Conservation (phyloP, 1,140 invertebrate genomes). For the Aradophagus sp. region DNA sequence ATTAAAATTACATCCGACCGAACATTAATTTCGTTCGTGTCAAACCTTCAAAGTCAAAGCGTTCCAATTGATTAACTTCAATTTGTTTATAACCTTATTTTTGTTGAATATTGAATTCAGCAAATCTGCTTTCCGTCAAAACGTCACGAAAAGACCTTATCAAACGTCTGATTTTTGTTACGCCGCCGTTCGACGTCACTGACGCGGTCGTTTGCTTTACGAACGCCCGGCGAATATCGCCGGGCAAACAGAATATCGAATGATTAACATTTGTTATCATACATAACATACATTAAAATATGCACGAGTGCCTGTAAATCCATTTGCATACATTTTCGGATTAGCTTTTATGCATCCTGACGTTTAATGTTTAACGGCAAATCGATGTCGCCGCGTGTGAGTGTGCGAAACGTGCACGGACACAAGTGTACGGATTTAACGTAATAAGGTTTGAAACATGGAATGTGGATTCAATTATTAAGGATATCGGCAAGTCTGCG, state of each 20-base stretch:
- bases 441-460: conserved; percentile 21
- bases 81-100: too few species aligned
- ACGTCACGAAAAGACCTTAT: too few species aligned
- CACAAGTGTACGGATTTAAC: conserved; percentile 11
- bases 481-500: not conserved
- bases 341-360: conserved; percentile 29
- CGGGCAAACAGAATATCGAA: conserved; percentile 33
- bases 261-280: conserved; percentile 31
- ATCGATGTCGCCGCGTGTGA: conserved; percentile 13
- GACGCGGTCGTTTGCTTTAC: too few species aligned
- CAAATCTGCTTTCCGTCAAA: too few species aligned
- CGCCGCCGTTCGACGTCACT: too few species aligned
- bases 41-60: too few species aligned
- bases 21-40: too few species aligned
- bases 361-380: conserved; percentile 15
- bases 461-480: conserved; percentile 12
- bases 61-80: too few species aligned
- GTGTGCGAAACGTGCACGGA: too few species aligned
- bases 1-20: too few species aligned
- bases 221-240: too few species aligned
- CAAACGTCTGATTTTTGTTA: conserved; percentile 37
- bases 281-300: conserved; percentile 36
- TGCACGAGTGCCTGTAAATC: conserved; percentile 24
- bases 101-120: too few species aligned
- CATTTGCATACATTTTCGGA: conserved; percentile 35